Evolutionary conservation across 2,113 vertebrate species (phyloP).

Genomic region (Mastomys natalensis): DNA sequence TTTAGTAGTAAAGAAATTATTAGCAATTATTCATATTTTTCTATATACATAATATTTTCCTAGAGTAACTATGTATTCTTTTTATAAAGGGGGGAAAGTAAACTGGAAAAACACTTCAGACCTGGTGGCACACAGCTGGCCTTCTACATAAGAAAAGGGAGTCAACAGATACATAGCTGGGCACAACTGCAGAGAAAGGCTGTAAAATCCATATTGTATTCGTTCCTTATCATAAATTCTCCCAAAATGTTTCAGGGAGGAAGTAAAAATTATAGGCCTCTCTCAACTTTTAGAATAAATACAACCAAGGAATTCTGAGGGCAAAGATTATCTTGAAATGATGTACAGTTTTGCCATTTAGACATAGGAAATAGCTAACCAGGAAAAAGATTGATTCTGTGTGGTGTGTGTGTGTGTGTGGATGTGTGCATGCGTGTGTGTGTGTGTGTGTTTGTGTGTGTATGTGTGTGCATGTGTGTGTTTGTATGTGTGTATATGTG

Average conservation of each 20-base stretch:
- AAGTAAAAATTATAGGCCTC: not conserved
- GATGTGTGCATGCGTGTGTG: not conserved
- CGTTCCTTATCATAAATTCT: conserved; percentile 19
- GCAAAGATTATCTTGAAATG: conserved; percentile 36
- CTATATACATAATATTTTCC: conserved; percentile 1
- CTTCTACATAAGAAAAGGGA: not conserved
- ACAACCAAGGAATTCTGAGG: not conserved
- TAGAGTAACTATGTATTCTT: not conserved
- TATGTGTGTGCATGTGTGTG: not conserved
- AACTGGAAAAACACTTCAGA: not conserved
- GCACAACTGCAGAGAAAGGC: not conserved
- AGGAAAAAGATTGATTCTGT: conserved; percentile 6
- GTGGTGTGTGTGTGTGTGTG: not conserved
- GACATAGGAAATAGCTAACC: not conserved
- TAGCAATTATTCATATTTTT: conserved; percentile 39
- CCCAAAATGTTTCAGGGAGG: conserved; percentile 36
- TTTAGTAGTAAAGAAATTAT: not conserved
- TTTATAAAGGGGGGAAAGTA: conserved; percentile 33
- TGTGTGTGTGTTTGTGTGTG: not conserved
- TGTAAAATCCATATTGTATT: not conserved
- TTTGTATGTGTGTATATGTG: too few relatives aligned
- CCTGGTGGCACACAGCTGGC: not conserved
- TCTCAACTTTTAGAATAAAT: conserved; percentile 46
- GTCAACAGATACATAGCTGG: not conserved
- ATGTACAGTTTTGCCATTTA: not conserved